Base-by-base conservation (phyloP, 1,140 invertebrate genomes). In the Tetramorium parvispinum region DNA sequence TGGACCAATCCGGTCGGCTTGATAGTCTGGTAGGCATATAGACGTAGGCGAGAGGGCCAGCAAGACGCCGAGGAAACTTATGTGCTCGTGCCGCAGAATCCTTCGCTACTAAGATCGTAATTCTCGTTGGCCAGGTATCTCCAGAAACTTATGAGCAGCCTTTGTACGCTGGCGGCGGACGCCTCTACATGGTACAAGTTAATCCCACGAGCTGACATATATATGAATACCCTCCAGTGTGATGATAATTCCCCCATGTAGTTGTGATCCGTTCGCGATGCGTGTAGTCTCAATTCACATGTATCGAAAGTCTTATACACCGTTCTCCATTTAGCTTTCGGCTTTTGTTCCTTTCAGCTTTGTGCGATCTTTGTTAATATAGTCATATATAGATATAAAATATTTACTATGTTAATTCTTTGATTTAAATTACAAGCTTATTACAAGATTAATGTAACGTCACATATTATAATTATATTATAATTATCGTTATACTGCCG, bases 141-240 rank as follows among this genome's bases (percentile, higher is more conserved):
- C 90, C 55, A 8, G 89, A 92, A 93, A 94, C 91, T 94, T 94
- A 94, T 85, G 92, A 91, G 65, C 88, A 66, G 87, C 90, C 88
- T 92, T 92, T 93, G 93, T 94, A 93, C 91, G 87, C 87, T 89
- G 89, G 89, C 90, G 92, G 88, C 89, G 88, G 89, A 75, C 86
- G 91, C 87, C 86, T 94, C 93, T 91, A 91, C 91, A 78, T 87
- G 89, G 85, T 93, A 94, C 93, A 94, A 94, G 93, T 94, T 95
- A 94, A 95, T 94, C 93, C 91, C 90, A 89, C 73, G 83, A 90
- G 79, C 63, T 77, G 88, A 83, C 85, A 81, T 88, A 55, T 91
- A 86, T 89, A 86, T 87, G 81, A 87, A 89, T 89, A 89, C 85
- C 88, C 89, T 89, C 85, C 61, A 88, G 79, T 71, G 70, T 40